Conservation (phyloP, 2,113 vertebrate genomes). For the Narcine bancroftii region DNA sequence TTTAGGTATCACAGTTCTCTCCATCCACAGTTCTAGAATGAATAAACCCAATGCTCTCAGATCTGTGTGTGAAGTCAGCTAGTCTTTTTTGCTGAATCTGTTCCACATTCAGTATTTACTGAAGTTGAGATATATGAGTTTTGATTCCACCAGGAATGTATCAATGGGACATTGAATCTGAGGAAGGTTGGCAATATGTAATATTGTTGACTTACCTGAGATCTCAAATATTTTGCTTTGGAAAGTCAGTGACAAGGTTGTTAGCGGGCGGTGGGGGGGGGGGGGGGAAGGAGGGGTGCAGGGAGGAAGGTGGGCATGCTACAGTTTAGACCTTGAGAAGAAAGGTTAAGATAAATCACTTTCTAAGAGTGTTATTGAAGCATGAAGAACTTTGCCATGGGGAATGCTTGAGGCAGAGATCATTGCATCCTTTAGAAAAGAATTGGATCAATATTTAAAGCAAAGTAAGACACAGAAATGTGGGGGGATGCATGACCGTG, state of each 20-base stretch:
- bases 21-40: not conserved
- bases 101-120: not conserved
- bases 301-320: too few relatives aligned
- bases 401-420: not conserved
- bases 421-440: not conserved
- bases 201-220: not conserved
- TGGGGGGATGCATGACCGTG: not conserved
- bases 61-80: not conserved
- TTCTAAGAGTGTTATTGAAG: not conserved
- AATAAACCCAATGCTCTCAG: not conserved
- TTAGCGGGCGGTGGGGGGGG: too few relatives aligned
- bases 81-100: not conserved
- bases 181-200: not conserved
- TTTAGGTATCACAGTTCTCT: not conserved
- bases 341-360: not conserved
- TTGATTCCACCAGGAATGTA: not conserved
- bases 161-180: not conserved
- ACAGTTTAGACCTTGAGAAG: not conserved
- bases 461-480: not conserved
- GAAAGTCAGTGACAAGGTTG: not conserved
- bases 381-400: not conserved
- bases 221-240: not conserved
- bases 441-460: slow-evolving; percentile 7
- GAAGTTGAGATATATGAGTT: not conserved
- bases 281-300: too few relatives aligned